Evolutionary conservation across 2,888 invertebrate genomes (phyloP), one percentile per base, ranked within the genome.

Genomic region (Didymodactylos carnosus): DNA sequence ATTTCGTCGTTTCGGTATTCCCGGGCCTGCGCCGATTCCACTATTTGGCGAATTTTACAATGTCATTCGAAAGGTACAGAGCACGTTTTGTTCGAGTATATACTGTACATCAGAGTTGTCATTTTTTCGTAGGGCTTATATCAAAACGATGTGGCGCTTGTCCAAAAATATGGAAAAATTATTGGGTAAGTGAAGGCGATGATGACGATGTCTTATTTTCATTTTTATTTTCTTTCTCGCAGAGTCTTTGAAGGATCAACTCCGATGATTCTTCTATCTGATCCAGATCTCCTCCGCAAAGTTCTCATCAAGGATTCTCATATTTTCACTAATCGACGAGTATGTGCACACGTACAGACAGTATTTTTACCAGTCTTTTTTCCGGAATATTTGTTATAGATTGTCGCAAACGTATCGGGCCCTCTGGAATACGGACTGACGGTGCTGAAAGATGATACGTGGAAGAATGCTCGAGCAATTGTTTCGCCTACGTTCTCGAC

Each of bases 381-480:
- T 19, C 4, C 14, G 19, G 14, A 46, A n/a, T 46, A n/a, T 46
- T n/a, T n/a, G 16, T 46, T n/a, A 46, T 23, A 49, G 46, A 19
- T 70, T 19, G 69, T 70, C 13, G 40, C 70, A 39, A 16, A 40
- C 29, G 2, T 19, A 25, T 10, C 53, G 19, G 74, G 71, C 16
- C 71, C 74, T 11, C 16, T 71, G 7, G 71, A 74, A 69, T 53
- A 74, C 11, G 49, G 71, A 3, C 46, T 74, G 19, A 71, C 71
- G n/a, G 23, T 41, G 19, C 27, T 74, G 13, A 74, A 71, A 53
- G 74, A 72, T 46, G 74, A 71, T 41, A 41, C 71, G 62, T 74
- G 74, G 74, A 74, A 74, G 49, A 74, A 74, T 74, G 71, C 71
- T 43, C 51, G 74, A 25, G 29, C 74, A 1, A 74, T 74, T 27